These are phyloP conservation scores for Ploceus nigricollis DNA, from an alignment of 2,113 vertebrate genomes.

Conservation along the genomic window DNA sequence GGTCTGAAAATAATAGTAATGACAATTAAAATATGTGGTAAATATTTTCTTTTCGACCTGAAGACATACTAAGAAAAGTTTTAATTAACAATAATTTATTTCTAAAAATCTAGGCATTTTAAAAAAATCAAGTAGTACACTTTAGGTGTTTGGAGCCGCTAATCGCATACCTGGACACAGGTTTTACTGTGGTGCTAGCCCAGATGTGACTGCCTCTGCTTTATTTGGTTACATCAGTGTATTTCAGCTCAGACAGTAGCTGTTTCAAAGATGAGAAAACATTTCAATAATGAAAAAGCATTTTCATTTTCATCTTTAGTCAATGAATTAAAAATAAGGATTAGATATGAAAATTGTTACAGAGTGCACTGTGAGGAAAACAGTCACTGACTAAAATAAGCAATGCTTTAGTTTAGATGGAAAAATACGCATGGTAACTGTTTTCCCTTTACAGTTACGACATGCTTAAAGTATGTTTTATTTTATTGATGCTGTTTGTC, in stretches of 20 bases:
- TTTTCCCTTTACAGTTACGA: background rate
- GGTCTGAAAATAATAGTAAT: background rate
- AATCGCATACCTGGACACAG: background rate
- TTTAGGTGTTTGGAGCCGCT: background rate
- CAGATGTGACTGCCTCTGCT: background rate
- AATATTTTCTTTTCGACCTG: background rate
- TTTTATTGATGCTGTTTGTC: background rate
- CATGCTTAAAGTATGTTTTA: background rate
- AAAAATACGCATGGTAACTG: background rate
- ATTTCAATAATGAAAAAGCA: background rate
- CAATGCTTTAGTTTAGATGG: background rate
- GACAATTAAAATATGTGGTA: background rate
- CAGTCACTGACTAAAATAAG: background rate
- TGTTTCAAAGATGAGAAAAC: background rate
- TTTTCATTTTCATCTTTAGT: background rate
- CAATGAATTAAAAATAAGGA: background rate
- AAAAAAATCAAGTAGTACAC: background rate
- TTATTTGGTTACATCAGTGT: accelerated
- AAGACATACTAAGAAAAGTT: background rate
- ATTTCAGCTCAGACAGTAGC: background rate
- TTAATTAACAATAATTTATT: background rate
- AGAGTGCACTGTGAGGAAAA: background rate
- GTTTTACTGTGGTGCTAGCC: background rate
- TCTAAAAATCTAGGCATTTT: background rate
- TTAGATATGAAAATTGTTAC: background rate